Conservation (phyloP, 2,888 invertebrate species). For the Philopedon plagiatum region DNA sequence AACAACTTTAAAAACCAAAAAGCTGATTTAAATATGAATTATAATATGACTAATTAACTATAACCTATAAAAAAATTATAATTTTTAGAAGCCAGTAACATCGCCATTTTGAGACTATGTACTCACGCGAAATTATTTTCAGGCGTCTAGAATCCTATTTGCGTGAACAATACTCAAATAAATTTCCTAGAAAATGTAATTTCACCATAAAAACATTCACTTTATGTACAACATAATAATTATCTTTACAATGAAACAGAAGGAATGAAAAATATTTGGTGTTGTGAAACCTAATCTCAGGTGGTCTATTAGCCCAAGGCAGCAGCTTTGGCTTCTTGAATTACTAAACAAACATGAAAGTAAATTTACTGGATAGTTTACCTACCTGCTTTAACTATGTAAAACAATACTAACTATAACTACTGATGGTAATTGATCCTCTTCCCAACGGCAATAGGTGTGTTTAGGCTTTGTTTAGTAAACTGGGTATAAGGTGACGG, state of each 20-base stretch:
- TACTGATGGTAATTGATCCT: slow-evolving; percentile 37
- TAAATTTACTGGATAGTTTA: slow-evolving; percentile 28
- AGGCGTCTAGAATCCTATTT: no score
- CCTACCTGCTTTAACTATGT: slow-evolving; percentile 39
- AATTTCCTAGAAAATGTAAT: no score
- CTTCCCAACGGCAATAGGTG: slow-evolving; percentile 36
- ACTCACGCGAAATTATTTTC: no score
- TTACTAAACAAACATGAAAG: slow-evolving; percentile 30
- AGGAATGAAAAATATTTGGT: not conserved
- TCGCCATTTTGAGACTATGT: no score
- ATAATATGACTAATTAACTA: no score
- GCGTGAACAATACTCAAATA: no score
- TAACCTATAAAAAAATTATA: no score
- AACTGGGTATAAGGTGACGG: slow-evolving; percentile 32
- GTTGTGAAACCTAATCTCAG: slow-evolving; percentile 26
- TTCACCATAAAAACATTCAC: no score
- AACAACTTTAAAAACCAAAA: no score
- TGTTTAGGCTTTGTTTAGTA: slow-evolving; percentile 38
- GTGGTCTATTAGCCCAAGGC: slow-evolving; percentile 12
- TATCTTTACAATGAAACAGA: not conserved
- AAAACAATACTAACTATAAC: slow-evolving; percentile 36
- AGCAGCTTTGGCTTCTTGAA: slow-evolving; percentile 30
- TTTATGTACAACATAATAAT: not conserved
- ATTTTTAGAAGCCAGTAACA: no score
- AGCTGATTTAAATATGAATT: no score